Percentiles rank a stretch among this genome's conserved stretches.
Conservation (phyloP, 1,140 invertebrate genomes). For the Asobara japonica region DNA sequence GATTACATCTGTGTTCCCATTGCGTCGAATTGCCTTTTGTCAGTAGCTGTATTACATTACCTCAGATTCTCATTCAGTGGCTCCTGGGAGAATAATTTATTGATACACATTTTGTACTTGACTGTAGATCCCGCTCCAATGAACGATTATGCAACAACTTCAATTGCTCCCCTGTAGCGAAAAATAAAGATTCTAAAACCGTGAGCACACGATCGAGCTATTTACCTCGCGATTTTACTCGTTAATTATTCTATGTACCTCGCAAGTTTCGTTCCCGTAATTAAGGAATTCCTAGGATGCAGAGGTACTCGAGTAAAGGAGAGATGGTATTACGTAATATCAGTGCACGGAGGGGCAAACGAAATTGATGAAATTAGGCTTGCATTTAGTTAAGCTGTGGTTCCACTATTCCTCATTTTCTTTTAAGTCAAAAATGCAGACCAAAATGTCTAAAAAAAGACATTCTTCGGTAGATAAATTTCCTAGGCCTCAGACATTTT, state of each 20-base stretch:
- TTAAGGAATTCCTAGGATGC: conserved; percentile 3
- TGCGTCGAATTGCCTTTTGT: background rate
- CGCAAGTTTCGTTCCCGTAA: background rate
- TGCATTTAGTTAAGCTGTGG: too few relatives aligned
- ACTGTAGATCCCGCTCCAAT: background rate
- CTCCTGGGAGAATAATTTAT: background rate
- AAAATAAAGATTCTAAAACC: conserved; percentile 8
- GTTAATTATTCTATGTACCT: conserved; percentile 3
- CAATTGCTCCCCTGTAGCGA: background rate
- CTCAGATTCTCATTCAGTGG: background rate
- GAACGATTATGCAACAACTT: background rate
- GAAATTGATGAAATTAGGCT: too few relatives aligned
- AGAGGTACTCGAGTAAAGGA: background rate
- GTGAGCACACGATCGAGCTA: conserved; percentile 5
- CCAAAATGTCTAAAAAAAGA: too few relatives aligned
- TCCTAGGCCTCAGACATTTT: too few relatives aligned
- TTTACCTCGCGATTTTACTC: background rate
- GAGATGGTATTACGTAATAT: background rate
- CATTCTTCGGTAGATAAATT: too few relatives aligned
- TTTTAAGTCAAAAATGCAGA: too few relatives aligned
- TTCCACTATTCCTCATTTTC: too few relatives aligned
- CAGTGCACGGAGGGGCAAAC: background rate
- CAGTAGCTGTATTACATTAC: background rate
- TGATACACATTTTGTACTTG: background rate
- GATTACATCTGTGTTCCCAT: background rate